These are phyloP conservation scores for Dicrostonyx torquatus DNA, from an alignment of 2,797 vertebrate species.

Conservation along the genomic window DNA sequence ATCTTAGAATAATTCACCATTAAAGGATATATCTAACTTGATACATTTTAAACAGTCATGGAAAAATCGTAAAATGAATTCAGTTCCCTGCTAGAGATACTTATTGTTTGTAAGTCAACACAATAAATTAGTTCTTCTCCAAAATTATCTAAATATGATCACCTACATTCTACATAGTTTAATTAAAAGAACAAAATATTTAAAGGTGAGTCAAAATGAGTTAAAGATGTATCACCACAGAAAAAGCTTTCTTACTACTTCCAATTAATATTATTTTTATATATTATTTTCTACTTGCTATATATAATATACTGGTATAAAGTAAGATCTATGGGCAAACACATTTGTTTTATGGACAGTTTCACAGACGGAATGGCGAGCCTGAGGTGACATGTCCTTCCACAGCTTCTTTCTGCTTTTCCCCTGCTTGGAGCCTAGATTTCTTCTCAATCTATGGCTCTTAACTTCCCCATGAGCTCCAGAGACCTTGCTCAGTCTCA, in stretches of 20 bases:
- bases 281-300: neutral
- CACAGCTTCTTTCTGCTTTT: neutral
- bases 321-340: neutral
- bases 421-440: neutral
- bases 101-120: neutral
- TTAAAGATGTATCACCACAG: neutral
- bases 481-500: neutral
- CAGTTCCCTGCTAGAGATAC: neutral
- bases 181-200: neutral
- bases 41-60: constrained; percentile 35
- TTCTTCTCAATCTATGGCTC: neutral
- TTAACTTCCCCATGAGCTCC: neutral
- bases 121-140: neutral
- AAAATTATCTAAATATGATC: constrained; percentile 38
- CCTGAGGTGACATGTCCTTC: neutral
- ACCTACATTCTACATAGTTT: neutral
- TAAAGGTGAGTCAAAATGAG: neutral
- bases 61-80: constrained; percentile 34
- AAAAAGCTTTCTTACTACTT: neutral
- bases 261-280: neutral
- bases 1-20: constrained; percentile 45
- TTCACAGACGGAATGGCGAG: neutral
- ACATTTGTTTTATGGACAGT: neutral
- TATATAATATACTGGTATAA: neutral
- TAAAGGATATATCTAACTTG: constrained; percentile 23